phyloP scores from a whole-genome alignment of 2,797 vertebrate genomes.

The Amniataba percoides region DNA sequence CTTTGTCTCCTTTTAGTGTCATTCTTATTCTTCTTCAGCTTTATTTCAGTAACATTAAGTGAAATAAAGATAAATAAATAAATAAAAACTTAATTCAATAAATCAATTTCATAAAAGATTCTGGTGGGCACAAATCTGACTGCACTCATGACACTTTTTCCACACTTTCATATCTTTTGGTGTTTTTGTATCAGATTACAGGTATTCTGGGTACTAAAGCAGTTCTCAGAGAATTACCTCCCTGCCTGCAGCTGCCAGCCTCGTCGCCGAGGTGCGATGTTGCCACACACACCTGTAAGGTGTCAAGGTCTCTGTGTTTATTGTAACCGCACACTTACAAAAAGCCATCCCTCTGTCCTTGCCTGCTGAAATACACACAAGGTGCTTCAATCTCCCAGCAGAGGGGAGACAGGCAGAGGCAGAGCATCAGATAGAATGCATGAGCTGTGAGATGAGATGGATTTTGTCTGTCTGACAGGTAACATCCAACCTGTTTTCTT shows the following conservation, averaged over 20 bases:
- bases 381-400: slow-evolving; percentile 12
- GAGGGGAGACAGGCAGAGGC: slow-evolving; percentile 29
- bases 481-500: slow-evolving; percentile 78
- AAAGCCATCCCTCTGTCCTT: slow-evolving; percentile 5
- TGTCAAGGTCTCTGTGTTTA: slow-evolving; percentile 33
- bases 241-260: slow-evolving; percentile 21
- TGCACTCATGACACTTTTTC: background rate
- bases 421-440: slow-evolving; percentile 50
- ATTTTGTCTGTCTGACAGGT: slow-evolving; percentile 79
- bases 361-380: slow-evolving; percentile 15
- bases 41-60: no score
- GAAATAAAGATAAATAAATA: no score
- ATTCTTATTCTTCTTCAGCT: no score
- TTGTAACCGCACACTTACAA: slow-evolving; percentile 3
- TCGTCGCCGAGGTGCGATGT: slow-evolving; percentile 27
- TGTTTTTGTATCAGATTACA: background rate
- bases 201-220: slow-evolving; percentile 26
- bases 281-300: slow-evolving; percentile 24
- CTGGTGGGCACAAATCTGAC: no score
- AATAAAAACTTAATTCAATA: no score
- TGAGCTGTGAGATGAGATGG: slow-evolving; percentile 77
- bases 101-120: no score
- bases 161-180: background rate
- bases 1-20: no score
- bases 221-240: slow-evolving; percentile 5